Base-by-base conservation (phyloP, 1,140 invertebrate genomes). In the Leptinotarsa lineolata region DNA sequence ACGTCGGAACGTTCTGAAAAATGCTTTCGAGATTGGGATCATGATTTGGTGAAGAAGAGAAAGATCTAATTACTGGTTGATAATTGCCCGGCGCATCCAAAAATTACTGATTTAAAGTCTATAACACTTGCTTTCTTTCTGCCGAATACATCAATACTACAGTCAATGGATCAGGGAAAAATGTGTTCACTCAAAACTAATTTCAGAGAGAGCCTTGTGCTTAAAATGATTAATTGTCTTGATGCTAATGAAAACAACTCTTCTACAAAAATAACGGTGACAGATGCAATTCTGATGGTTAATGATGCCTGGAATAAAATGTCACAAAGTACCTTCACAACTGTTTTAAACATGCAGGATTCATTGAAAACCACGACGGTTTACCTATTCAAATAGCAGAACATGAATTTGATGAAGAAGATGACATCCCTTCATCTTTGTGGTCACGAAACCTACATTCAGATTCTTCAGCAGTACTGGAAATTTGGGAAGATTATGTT, bases 281-380 rank as follows among this genome's bases (percentile, higher is more conserved):
- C 80, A 64, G 80, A 80, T 77, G 76, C 78, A 58, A 78, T 81
- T 74, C 72, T 78, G 74, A 79, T 79, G 77, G 74, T 78, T 75
- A 70, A 76, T 73, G 79, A 80, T 77, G 79, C 78, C 68, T 80
- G 79, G 79, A 80, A 66, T 64, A 66, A 80, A 72, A 72, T 80
- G 44, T 67, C 54, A 67, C 64, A 67, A 73, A 73, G 64, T 73
- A 80, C 79, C 22, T 77, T 76, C 68, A 72, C 70, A 80, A 78
- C 76, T 75, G 76, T 78, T 78, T 66, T 72, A 79, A 76, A 79
- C 78, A 77, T 65, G 77, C 67, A 68, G 72, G 71, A 71, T 77
- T 79, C 75, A 72, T 74, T 74, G 63, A 70, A 77, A 73, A 70
- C 74, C 54, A 73, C 18, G 71, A 70, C 72, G 70, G 71, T 70